phyloP scores from a whole-genome alignment of 2,113 vertebrate genomes.

The Mesocricetus auratus region DNA sequence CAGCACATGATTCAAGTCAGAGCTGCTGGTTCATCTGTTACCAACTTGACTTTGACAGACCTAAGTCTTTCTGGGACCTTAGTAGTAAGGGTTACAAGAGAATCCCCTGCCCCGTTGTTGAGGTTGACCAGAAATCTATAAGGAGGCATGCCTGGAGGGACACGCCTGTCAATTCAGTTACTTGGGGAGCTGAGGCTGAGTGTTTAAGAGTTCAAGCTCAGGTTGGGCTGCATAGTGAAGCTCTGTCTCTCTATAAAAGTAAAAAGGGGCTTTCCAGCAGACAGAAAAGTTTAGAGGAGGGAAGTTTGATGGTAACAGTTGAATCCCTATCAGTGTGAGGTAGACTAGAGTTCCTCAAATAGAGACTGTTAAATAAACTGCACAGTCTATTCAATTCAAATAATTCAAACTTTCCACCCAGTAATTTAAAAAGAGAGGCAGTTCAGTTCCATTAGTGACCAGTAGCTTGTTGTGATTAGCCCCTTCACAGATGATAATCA shows the following conservation, averaged over 20 bases:
- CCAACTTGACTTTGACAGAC: neutral
- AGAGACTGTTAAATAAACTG: neutral
- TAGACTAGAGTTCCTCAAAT: neutral
- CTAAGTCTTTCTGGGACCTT: neutral
- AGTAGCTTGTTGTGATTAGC: neutral
- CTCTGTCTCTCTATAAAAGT: neutral
- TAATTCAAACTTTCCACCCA: neutral
- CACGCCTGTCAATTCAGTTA: neutral
- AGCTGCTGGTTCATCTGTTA: neutral
- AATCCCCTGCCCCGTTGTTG: neutral
- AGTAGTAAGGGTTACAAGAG: neutral
- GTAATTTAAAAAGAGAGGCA: neutral
- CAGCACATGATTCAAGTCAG: neutral
- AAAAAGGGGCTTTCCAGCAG: neutral
- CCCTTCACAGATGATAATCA: neutral
- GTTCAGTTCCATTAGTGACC: neutral
- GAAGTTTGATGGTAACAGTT: neutral
- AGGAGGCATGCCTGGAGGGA: neutral
- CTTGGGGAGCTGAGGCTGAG: neutral
- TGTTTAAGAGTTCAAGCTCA: neutral
- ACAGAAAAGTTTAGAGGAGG: neutral
- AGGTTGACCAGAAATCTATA: neutral
- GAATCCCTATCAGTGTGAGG: neutral
- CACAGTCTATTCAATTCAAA: neutral
- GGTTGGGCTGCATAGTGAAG: neutral